Base-by-base conservation (phyloP, 1,140 invertebrate species). In the Neodiprion virginianus region DNA sequence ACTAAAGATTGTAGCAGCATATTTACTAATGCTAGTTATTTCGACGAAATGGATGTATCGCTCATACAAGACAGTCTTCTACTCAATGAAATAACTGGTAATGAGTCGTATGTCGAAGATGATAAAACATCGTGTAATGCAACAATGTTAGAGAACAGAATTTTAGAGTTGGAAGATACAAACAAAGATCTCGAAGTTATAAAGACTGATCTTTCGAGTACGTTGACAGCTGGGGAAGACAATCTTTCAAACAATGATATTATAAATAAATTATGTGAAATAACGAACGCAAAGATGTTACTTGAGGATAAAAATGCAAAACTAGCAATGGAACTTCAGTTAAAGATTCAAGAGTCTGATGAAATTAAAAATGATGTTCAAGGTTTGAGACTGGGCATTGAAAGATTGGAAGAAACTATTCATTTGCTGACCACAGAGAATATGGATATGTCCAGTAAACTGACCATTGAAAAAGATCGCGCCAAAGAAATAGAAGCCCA, bases 391-490 rank as follows among this genome's bases (percentile, higher is more conserved):
- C 49, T 77, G 1, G 83, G 79, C 47, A 83, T 88, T 49, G 75
- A 79, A 23, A 80, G 78, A 7, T 72, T 88, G 5, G 68, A 85
- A 28, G 61, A 83, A 73, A 86, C 85, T 0, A 77, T 88, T 72
- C 73, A 71, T 70, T 40, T 79, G 11, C 75, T 88, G 8, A 86
- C 78, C 1, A 82, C 74, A 3, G 87, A 88, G 72, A 88, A 88
- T 76, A 78, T 76, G 12, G 83, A 85, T 7, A 74, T 85, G 48
- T 76, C 81, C 10, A 80, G 67, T 1, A 82, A 84, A 78, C 77
- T 87, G 10, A 77, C 71, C 0, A 70, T 71, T 0, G 80, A 84
- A 17, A 83, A 79, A 21, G 75, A 78, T 11, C 74, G 70, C 0
- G 71, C 79, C 12, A 72, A 76, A 10, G 76, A 82, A 49, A 40